Conservation (phyloP, 2,888 invertebrate species). For the Volucella inanis region DNA sequence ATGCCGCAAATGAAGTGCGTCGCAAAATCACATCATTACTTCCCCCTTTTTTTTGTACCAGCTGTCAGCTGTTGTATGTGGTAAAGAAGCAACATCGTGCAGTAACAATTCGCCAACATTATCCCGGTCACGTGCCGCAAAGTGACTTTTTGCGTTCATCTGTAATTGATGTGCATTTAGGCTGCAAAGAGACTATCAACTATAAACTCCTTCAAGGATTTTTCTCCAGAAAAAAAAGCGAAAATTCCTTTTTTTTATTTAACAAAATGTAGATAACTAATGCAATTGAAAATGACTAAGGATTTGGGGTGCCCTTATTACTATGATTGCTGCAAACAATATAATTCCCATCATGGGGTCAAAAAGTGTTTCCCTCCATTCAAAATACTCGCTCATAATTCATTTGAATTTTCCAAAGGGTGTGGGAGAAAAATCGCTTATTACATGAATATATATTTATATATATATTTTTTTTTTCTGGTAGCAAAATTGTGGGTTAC, state of each 20-base stretch:
- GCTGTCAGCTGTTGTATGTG: neutral
- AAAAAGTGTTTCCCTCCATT: neutral
- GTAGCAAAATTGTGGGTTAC: conserved; percentile 30
- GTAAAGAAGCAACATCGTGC: conserved; percentile 8
- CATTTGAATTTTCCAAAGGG: conserved; percentile 43
- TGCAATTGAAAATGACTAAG: conserved; percentile 20
- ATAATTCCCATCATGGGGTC: conserved; percentile 51
- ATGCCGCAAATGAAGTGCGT: conserved; percentile 41
- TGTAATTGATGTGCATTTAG: conserved; percentile 52
- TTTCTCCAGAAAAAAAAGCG: conserved; percentile 20
- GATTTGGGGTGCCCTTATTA: conserved; percentile 50
- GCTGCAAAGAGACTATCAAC: neutral
- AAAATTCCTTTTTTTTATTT: conserved; percentile 20
- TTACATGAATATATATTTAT: neutral
- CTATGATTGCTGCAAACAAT: conserved; percentile 47
- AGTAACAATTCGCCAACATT: conserved; percentile 67
- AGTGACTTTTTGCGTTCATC: conserved; percentile 68
- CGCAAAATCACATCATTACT: conserved; percentile 32
- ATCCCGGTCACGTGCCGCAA: conserved; percentile 66
- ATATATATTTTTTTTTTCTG: neutral
- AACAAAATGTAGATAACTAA: conserved; percentile 23
- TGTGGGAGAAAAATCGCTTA: conserved; percentile 24
- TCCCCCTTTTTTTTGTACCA: conserved; percentile 3
- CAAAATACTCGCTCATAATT: conserved; percentile 43
- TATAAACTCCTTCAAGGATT: conserved; percentile 7